phyloP scores from a whole-genome alignment of 2,797 vertebrate species.

The Microhierax caerulescens region DNA sequence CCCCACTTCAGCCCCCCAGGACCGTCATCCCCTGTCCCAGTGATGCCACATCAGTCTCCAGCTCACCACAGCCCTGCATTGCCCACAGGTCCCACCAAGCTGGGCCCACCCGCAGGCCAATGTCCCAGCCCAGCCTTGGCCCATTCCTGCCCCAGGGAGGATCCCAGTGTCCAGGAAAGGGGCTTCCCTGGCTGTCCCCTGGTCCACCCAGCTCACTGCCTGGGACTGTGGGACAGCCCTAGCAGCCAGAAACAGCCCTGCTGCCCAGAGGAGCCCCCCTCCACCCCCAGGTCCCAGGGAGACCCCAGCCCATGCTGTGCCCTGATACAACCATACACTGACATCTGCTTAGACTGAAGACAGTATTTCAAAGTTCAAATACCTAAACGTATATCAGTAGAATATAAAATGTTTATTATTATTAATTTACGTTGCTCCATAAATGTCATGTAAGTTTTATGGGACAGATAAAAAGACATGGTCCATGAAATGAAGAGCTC shows the following conservation, averaged over 20 bases:
- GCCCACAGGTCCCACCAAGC: background rate
- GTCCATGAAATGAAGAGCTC: slow-evolving; percentile 50
- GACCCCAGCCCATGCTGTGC: rapidly evolving
- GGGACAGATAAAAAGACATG: slow-evolving; percentile 40
- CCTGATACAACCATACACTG: background rate
- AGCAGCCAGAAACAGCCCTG: rapidly evolving
- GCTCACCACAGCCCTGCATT: background rate
- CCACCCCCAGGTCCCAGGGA: background rate
- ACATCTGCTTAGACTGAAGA: background rate
- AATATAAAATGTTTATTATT: slow-evolving; percentile 47
- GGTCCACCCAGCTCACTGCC: background rate
- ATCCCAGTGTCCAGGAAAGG: rapidly evolving
- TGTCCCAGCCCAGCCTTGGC: background rate
- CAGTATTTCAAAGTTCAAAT: background rate
- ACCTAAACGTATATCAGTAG: background rate
- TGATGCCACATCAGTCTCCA: background rate
- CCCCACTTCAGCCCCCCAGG: no score
- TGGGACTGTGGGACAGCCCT: background rate
- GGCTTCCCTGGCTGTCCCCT: background rate
- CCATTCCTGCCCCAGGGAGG: background rate
- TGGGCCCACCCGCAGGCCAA: rapidly evolving
- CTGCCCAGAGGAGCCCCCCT: background rate
- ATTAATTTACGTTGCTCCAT: slow-evolving; percentile 35
- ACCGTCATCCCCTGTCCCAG: background rate
- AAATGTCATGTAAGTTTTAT: slow-evolving; percentile 44